Percentiles rank a stretch among this genome's conserved stretches.
Conservation (phyloP, 1,140 invertebrate species). For the Harpegnathos saltator region DNA sequence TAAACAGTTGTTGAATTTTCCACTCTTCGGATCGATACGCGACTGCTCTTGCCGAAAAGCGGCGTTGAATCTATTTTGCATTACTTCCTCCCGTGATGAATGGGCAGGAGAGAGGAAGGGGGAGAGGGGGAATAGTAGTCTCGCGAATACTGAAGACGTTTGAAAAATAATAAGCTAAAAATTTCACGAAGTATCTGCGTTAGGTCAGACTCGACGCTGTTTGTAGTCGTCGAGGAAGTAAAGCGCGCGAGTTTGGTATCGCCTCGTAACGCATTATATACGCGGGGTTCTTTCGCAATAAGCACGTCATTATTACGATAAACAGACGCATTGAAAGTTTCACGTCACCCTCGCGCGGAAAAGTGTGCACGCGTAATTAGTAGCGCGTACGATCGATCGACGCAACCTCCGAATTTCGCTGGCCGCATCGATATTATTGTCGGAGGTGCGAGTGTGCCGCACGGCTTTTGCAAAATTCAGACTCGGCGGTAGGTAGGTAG, state of each 20-base stretch:
- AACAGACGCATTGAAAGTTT: background rate
- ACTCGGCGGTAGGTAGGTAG: constrained; percentile 56
- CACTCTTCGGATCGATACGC: background rate
- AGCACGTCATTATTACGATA: background rate
- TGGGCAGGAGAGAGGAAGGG: no score
- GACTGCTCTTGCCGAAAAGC: no score
- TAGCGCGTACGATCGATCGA: constrained; percentile 7
- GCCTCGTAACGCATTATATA: background rate
- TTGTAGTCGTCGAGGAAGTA: background rate
- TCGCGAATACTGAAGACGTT: background rate
- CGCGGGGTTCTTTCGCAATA: background rate
- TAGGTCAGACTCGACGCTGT: no score
- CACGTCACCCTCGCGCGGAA: background rate
- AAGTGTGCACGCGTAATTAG: background rate
- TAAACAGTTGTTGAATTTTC: background rate
- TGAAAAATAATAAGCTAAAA: background rate
- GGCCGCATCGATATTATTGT: constrained; percentile 22
- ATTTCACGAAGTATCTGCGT: background rate
- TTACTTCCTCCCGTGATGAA: no score
- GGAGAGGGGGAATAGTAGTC: no score
- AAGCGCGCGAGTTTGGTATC: background rate
- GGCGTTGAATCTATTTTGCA: no score
- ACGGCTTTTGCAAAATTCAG: constrained; percentile 72
- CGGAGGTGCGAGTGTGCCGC: constrained; percentile 34
- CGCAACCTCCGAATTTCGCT: constrained; percentile 8